Base-by-base conservation (phyloP, 2,888 invertebrate genomes). In the Cremastobaeus sp. region DNA sequence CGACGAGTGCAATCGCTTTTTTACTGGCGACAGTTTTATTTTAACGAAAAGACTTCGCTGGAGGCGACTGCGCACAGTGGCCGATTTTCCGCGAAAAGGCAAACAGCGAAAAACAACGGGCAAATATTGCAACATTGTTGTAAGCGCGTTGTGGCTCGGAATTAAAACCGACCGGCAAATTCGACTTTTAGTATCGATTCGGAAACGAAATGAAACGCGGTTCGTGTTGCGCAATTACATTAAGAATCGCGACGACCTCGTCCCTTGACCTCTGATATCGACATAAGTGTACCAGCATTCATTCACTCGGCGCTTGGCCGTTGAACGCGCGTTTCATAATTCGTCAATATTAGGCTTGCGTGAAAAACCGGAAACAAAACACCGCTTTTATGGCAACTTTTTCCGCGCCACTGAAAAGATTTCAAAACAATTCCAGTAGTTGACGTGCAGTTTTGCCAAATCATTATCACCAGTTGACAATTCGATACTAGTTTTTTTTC, bases 251-350 rank as follows among this genome's bases (percentile, higher is more conserved):
- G 14, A 11, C 8, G 45, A 17, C 34, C 39, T 50, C 25, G 34
- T 30, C 18, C 12, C 0, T 47, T 69, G 39, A 69, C 54, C 54
- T 69, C 28, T 54, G 32, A 3, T 17, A 45, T 39, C 54, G 48
- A 45, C 60, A 60, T 20, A 37, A 52, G 50, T 39, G 39, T 47
- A 34, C 34, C 25, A 37, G 30, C 47, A 18, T 60, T 54, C 39
- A 48, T 35, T 62, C 47, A 39, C 20, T 15, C 20, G 12, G 57
- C 43, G 25, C 55, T 54, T 52, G 35, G 52, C 52, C 50, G 60
- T 60, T 69, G 59, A 69, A 55, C 20, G 14, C 11, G 37, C 32
- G 35, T 59, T 70, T 55, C 54, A 30, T 55, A 62, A 70, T 54
- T 52, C 32, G 41, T 11, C 34, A 25, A 20, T 11, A 25, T 45